phyloP scores from a whole-genome alignment of 2,888 invertebrate genomes.

The Dermolepida albohirtum region DNA sequence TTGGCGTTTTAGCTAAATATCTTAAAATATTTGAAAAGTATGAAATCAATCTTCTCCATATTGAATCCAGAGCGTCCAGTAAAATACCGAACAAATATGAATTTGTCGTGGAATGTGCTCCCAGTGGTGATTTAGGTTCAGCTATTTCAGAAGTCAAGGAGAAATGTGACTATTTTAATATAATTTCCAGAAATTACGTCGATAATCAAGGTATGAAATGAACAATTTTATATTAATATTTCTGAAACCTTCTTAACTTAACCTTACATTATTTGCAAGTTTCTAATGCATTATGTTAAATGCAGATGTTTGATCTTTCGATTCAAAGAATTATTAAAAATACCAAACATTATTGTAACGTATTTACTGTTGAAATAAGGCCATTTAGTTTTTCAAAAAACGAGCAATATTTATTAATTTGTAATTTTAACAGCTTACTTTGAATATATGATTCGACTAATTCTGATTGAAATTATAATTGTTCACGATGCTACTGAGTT shows the following conservation, averaged over 20 bases:
- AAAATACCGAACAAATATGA: conserved; percentile 84
- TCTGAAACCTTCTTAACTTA: not conserved
- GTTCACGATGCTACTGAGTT: no score
- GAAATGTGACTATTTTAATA: conserved; percentile 82
- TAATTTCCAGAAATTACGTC: conserved; percentile 89
- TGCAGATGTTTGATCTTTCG: no score
- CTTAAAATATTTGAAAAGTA: conserved; percentile 88
- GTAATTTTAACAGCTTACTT: no score
- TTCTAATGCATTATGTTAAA: no score
- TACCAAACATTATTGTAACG: no score
- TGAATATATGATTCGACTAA: no score
- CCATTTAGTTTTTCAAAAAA: no score
- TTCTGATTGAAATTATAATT: no score
- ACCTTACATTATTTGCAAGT: not conserved
- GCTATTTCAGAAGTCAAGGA: conserved; percentile 81
- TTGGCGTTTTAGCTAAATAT: conserved; percentile 89
- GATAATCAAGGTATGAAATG: conserved; percentile 76
- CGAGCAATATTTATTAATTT: no score
- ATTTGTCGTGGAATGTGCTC: conserved; percentile 94
- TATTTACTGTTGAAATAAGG: no score
- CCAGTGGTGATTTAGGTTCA: conserved; percentile 78
- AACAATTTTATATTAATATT: not conserved
- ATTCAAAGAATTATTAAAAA: no score
- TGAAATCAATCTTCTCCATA: conserved; percentile 87
- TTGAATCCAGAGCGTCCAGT: conserved; percentile 92